Evolutionary conservation across 2,888 invertebrate genomes (phyloP).

Genomic region (Ornithoptera alexandrae): DNA sequence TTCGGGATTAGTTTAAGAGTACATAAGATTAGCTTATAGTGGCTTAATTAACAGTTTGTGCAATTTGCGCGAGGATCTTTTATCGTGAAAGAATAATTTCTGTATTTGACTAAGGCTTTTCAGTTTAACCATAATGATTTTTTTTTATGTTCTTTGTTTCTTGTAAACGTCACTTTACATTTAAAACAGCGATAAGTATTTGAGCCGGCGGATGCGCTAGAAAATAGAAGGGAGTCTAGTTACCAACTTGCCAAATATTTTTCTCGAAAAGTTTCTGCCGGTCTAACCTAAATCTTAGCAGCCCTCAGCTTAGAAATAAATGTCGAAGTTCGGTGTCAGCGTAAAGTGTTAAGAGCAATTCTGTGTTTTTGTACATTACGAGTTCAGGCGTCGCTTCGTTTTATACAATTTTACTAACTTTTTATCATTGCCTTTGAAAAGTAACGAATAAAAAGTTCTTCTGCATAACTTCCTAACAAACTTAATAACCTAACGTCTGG

Average conservation of each 20-base stretch:
- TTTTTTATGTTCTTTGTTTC: background rate
- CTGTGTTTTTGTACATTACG: constrained; percentile 15
- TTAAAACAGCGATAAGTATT: background rate
- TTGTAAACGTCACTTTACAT: background rate
- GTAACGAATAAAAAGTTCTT: background rate
- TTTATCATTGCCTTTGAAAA: background rate
- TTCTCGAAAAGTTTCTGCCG: constrained; percentile 3
- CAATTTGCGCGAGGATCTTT: background rate
- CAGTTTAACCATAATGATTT: background rate
- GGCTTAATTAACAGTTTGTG: too few relatives aligned
- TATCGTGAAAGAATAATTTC: background rate
- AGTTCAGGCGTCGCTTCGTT: background rate
- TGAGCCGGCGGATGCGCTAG: background rate
- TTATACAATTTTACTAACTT: constrained; percentile 1
- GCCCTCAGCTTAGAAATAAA: constrained; percentile 3
- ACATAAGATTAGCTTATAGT: too few relatives aligned
- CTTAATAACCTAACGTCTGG: background rate
- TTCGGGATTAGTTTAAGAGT: too few relatives aligned
- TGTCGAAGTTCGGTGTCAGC: constrained; percentile 11
- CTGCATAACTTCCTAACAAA: background rate
- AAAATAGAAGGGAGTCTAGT: background rate
- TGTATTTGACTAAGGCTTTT: background rate
- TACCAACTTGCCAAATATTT: background rate
- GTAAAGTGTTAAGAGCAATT: constrained; percentile 19
- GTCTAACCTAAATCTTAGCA: constrained; percentile 11